Evolutionary conservation across 2,888 invertebrate genomes (phyloP), one percentile per base, ranked within the genome.

Genomic region (Sympetrum striolatum): DNA sequence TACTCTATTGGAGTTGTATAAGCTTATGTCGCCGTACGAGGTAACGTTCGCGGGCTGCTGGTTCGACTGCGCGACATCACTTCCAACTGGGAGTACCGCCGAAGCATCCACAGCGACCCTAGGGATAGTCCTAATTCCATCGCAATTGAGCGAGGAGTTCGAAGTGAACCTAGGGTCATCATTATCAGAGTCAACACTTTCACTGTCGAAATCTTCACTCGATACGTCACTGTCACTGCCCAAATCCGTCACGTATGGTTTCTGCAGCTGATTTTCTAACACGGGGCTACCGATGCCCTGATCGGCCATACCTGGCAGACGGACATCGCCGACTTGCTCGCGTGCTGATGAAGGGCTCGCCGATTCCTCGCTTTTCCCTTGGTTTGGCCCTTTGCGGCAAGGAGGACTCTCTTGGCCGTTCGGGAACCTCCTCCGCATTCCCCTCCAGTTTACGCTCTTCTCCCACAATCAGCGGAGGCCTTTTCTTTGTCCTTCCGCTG

Each of bases 1-100:
- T 2, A 97, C 96, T 93, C 97, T 96, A 44, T 95, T 95, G 0
- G 97, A 97, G 92, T 96, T 96, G 53, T 94, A 95, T 2, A 97
- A 95, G 37, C 95, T 95, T 44, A 97, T 95, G 92, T 95, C 96
- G 90, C 96, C 96, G 92, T 96, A 95, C 35, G 81, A 90, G n/a
- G 91, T 35, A 12, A 86, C 86, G 60, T 64, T 86, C 35, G 86
- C 64, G 14, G 86, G 22, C n/a, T 60, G 60, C 37, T 35, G 86
- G 22, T n/a, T 37, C 60, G 86, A 22, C 22, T 35, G 15, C 73
- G 73, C 25, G 73, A 73, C 73, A n/a, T 60, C 22, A 18, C 60
- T 37, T 64, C 86, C 64, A 8, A 35, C n/a, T 22, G 86, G 60
- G 31, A 60, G 60, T 60, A 60, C 37, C 0, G 53, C 58, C 37